Percentiles rank a stretch among this genome's conserved stretches.
phyloP scores from a whole-genome alignment of 2,113 vertebrate species.

The Mus musculus region GRCm39 chr12:107121501-107122000 shows the following conservation, averaged over 20 bases:
- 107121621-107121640: no score
- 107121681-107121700: background rate
- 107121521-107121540: background rate
- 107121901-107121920: no score
- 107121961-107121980: background rate
- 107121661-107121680: no score
- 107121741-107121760: background rate
- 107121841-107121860: background rate
- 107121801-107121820: background rate
- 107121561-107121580: background rate
- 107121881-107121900: background rate
- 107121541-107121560: no score
- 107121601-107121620: background rate
- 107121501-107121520: background rate
- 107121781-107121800: background rate
- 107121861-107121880: background rate
- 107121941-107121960: no score
- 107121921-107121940: no score
- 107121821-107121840: no score
- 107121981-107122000: background rate
- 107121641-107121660: background rate
- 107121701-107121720: no score
- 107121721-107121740: background rate
- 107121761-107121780: background rate
- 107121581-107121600: no score